Conservation (phyloP, 2,113 vertebrate species). For the Plestiodon gilberti region DNA sequence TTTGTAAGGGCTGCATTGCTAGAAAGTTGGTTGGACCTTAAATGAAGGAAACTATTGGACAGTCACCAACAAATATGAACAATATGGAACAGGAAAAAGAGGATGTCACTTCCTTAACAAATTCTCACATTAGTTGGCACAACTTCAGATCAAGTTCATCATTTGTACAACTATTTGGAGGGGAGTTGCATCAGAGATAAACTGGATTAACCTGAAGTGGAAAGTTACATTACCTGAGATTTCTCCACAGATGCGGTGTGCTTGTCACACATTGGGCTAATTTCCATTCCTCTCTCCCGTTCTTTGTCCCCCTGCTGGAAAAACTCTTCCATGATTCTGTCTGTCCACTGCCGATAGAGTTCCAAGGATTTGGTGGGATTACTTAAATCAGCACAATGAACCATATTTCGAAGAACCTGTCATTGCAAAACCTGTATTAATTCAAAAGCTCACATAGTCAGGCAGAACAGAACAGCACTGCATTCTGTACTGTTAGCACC, state of each 20-base stretch:
- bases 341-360: slow-evolving; percentile 96
- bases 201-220: background rate
- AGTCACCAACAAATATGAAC: background rate
- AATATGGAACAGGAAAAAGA: background rate
- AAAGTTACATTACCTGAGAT: slow-evolving; percentile 85
- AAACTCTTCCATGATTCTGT: slow-evolving; percentile 99
- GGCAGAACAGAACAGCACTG: slow-evolving; percentile 27
- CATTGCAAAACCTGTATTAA: slow-evolving; percentile 26
- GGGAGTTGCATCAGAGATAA: background rate
- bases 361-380: slow-evolving; percentile 98
- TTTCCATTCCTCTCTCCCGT: slow-evolving; percentile 95
- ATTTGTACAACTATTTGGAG: background rate
- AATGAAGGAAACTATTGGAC: background rate
- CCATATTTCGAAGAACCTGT: slow-evolving; percentile 97
- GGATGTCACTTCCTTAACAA: background rate
- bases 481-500: slow-evolving; percentile 26
- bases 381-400: slow-evolving; percentile 96
- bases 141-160: background rate
- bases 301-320: slow-evolving; percentile 98
- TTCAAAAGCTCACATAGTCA: slow-evolving; percentile 42
- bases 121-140: background rate
- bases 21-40: too few relatives aligned
- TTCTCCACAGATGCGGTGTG: slow-evolving; percentile 97
- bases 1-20: too few relatives aligned
- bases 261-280: slow-evolving; percentile 98